Evolutionary conservation across 2,888 invertebrate species (phyloP), one percentile per base, ranked within the genome.

Genomic region (Euzetes globulus): DNA sequence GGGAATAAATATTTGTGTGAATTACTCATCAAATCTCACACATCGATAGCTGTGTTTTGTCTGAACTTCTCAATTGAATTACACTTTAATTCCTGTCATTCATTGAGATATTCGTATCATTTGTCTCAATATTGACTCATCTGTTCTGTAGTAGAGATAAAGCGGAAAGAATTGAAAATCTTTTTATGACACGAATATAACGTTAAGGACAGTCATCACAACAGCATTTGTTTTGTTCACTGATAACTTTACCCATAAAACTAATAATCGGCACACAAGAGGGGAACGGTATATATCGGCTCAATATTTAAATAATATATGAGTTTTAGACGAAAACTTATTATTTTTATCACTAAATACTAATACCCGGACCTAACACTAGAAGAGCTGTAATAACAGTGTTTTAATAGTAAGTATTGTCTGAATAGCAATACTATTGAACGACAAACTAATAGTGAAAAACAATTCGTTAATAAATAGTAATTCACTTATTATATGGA

Each of bases 301-400:
- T 19, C n/a, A 50, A 50, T 19, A 50, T 19, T 50, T 19, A 50
- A 50, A 19, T 19, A 19, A 50, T 50, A 19, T 17, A 19, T 50
- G 19, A 19, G 50, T 55, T 55, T 55, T 55, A 55, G n/a, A 5
- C 55, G 55, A 55, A 55, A 22, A 25, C 22, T 22, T 25, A 55
- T 55, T 22, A 22, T 22, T 13, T 25, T 55, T 50, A 50, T 50
- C 50, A 19, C 50, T 19, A 19, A 50, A n/a, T 19, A 19, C 19
- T 25, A 63, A 65, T 65, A 65, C 65, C 65, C 65, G 65, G 65
- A 65, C 65, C 41, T 65, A 65, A 65, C 41, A 58, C 27, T 13
- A 27, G 27, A 58, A 58, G 25, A 58, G 58, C 19, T 22, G 27
- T 27, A 58, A 58, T 58, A 58, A 15, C 13, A 27, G 1, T 55